These are phyloP conservation scores for Belgica antarctica DNA, from an alignment of 2,888 invertebrate species.

Conservation along the genomic window DNA sequence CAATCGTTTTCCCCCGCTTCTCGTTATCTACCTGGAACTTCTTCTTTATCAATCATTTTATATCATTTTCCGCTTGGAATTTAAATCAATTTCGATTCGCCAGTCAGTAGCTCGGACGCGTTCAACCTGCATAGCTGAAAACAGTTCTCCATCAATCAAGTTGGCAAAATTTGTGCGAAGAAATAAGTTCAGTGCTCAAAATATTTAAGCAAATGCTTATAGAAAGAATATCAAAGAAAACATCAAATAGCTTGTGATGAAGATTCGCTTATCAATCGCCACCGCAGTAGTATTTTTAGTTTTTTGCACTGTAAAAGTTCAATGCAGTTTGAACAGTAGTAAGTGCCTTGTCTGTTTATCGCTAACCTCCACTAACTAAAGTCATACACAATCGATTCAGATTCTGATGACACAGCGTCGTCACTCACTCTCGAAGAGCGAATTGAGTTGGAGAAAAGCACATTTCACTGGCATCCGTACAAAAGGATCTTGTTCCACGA, in stretches of 20 bases:
- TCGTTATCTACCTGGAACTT: slow-evolving; percentile 2
- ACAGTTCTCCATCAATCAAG: too few relatives aligned
- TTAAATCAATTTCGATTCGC: neutral
- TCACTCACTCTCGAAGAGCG: neutral
- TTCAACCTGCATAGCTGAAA: neutral
- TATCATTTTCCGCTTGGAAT: neutral
- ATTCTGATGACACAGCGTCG: neutral
- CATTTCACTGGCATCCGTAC: slow-evolving; percentile 34
- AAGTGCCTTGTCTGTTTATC: neutral
- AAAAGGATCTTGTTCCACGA: neutral
- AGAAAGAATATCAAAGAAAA: neutral
- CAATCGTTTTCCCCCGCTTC: too few relatives aligned
- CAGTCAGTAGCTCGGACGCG: neutral
- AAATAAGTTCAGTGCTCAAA: too few relatives aligned
- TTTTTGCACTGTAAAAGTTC: neutral
- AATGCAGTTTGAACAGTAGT: neutral
- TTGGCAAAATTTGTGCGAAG: too few relatives aligned
- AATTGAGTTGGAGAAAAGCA: neutral
- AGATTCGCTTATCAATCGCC: neutral
- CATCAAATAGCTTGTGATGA: neutral
- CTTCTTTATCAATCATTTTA: neutral
- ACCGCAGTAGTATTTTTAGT: neutral
- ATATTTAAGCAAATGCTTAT: neutral
- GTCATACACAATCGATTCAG: neutral
- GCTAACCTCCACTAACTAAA: neutral